phyloP scores from a whole-genome alignment of 2,797 vertebrate genomes.

The Pelochelys cantorii region DNA sequence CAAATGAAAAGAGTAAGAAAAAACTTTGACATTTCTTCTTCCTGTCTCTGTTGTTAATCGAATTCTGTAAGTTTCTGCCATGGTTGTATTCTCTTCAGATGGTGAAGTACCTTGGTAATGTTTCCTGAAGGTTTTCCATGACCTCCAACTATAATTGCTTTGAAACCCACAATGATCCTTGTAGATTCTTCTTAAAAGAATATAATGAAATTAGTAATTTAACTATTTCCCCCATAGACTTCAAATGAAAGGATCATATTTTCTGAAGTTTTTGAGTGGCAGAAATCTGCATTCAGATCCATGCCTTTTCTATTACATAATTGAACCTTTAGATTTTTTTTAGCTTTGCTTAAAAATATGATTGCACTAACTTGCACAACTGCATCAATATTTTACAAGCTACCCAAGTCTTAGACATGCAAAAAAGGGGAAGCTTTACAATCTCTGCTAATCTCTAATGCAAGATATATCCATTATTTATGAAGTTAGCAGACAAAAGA shows the following conservation, averaged over 20 bases:
- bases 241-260: not conserved
- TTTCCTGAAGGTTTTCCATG: slow-evolving; percentile 65
- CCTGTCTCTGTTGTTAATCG: slow-evolving; percentile 11
- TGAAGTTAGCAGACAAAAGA: slow-evolving; percentile 73
- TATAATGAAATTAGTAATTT: slow-evolving; percentile 39
- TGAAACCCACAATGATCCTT: slow-evolving; percentile 50
- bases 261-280: slow-evolving; percentile 12
- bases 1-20: not conserved
- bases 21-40: slow-evolving; percentile 36
- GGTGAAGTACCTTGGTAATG: slow-evolving; percentile 60
- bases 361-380: slow-evolving; percentile 53
- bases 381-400: slow-evolving; percentile 78
- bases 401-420: slow-evolving; percentile 57
- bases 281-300: slow-evolving; percentile 32
- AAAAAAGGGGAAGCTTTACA: slow-evolving; percentile 68
- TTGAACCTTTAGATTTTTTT: not conserved
- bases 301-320: not conserved
- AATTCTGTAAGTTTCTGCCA: slow-evolving; percentile 58
- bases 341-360: slow-evolving; percentile 56
- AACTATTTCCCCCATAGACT: slow-evolving; percentile 16
- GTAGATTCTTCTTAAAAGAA: slow-evolving; percentile 48
- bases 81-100: slow-evolving; percentile 53
- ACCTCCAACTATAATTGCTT: slow-evolving; percentile 38
- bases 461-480: slow-evolving; percentile 79
- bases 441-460: slow-evolving; percentile 79